Conservation (phyloP, 2,113 vertebrate species). For the Jaculus jaculus region DNA sequence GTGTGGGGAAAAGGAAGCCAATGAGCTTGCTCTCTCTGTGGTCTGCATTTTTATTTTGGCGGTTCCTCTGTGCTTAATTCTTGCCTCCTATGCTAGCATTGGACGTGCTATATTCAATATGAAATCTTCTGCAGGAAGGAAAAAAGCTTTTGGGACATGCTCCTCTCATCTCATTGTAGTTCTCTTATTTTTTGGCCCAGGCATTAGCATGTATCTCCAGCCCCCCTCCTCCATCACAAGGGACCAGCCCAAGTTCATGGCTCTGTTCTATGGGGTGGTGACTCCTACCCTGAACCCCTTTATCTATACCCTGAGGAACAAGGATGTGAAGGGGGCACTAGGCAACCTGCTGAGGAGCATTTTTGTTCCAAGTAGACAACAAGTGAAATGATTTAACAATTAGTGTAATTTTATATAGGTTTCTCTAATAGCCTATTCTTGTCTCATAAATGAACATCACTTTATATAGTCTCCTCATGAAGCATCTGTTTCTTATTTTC, state of each 20-base stretch:
- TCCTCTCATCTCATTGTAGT: slow-evolving; percentile 71
- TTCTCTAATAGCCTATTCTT: neutral
- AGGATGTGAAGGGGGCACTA: neutral
- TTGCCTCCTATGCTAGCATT: slow-evolving; percentile 64
- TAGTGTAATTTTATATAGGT: neutral
- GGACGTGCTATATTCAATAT: slow-evolving; percentile 47
- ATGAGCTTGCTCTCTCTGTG: neutral
- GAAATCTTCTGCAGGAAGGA: slow-evolving; percentile 52
- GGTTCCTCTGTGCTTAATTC: slow-evolving; percentile 20
- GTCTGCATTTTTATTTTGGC: neutral
- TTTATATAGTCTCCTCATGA: neutral
- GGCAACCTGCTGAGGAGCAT: neutral
- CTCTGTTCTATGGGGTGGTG: neutral
- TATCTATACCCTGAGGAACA: neutral
- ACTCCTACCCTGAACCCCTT: neutral
- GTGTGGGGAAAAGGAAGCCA: neutral
- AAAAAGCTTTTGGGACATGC: slow-evolving; percentile 69
- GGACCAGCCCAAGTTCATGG: neutral
- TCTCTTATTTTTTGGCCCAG: slow-evolving; percentile 59
- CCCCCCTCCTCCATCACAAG: neutral
- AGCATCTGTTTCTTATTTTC: too few species aligned
- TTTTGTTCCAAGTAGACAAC: neutral
- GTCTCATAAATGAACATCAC: neutral
- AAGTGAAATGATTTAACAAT: neutral
- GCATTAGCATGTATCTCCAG: neutral